A percentile compares a stretch with the other conserved stretches of the same genome.
These are phyloP conservation scores for Bombyx huttoni DNA, from an alignment of 2,888 invertebrate genomes.

Conservation along the genomic window DNA sequence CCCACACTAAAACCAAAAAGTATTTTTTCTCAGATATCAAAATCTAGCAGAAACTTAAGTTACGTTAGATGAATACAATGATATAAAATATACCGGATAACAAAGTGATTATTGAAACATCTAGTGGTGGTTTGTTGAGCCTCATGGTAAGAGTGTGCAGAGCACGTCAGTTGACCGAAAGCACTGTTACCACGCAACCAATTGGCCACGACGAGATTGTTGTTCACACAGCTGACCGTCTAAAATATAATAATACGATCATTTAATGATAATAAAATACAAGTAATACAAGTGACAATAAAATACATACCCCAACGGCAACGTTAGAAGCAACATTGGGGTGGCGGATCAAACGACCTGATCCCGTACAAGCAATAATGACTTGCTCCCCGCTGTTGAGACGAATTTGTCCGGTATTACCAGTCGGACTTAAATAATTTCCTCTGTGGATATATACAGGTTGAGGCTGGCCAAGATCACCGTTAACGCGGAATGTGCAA, in stretches of 20 bases:
- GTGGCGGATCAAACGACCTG: constrained; percentile 36
- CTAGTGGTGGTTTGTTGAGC: constrained; percentile 43
- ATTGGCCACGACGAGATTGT: constrained; percentile 33
- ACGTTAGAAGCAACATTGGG: constrained; percentile 29
- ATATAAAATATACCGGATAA: constrained; percentile 39
- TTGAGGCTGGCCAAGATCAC: constrained; percentile 70
- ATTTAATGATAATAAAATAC: background rate
- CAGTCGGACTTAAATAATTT: constrained; percentile 31
- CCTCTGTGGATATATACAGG: constrained; percentile 68
- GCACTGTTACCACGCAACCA: constrained; percentile 41
- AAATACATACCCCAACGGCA: constrained; percentile 31
- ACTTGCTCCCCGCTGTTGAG: constrained; percentile 40
- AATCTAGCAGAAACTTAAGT: background rate
- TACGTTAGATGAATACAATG: background rate
- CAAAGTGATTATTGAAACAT: constrained; percentile 50
- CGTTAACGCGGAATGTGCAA: constrained; percentile 56
- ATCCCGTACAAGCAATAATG: constrained; percentile 41
- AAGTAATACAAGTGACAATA: background rate
- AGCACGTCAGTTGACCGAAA: constrained; percentile 55
- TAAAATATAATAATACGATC: constrained; percentile 10
- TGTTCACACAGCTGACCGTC: constrained; percentile 45
- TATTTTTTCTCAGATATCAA: background rate
- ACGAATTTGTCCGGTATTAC: constrained; percentile 40
- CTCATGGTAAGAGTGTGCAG: constrained; percentile 37
- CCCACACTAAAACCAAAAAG: constrained; percentile 49